phyloP scores from a whole-genome alignment of 2,888 invertebrate genomes.

The Hirtodrosophila alboralis region DNA sequence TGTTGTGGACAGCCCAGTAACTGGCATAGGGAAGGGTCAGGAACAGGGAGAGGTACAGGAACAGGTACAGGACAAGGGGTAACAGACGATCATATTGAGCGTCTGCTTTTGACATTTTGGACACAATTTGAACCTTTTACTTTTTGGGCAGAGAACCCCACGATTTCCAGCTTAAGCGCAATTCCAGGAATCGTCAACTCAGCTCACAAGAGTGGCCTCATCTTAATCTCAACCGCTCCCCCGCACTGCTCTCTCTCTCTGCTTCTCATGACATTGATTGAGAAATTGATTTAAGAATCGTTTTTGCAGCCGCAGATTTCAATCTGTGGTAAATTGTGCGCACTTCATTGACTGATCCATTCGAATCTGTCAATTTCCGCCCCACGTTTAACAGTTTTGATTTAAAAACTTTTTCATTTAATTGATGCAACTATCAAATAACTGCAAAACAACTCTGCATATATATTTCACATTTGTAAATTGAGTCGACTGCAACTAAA shows the following conservation, averaged over 20 bases:
- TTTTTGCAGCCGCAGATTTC: conserved; percentile 54
- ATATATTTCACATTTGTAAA: conserved; percentile 19
- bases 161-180: conserved; percentile 65
- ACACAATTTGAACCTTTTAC: conserved; percentile 80
- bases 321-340: conserved; percentile 47
- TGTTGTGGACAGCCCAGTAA: conserved; percentile 50
- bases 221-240: not conserved
- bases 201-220: conserved; percentile 14
- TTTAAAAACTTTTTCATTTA: conserved; percentile 52
- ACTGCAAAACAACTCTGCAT: too few relatives aligned
- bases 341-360: conserved; percentile 38
- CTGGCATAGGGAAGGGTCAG: not conserved
- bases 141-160: conserved; percentile 57
- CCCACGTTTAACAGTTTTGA: conserved; percentile 42
- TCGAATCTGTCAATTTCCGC: conserved; percentile 6
- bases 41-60: conserved; percentile 1
- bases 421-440: conserved; percentile 36
- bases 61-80: conserved; percentile 11
- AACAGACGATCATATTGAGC: conserved; percentile 73
- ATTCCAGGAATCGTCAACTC: conserved; percentile 61
- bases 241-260: not conserved
- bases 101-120: conserved; percentile 79
- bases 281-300: conserved; percentile 79
- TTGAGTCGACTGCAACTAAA: conserved; percentile 33
- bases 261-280: conserved; percentile 73